Conservation (phyloP, 2,797 vertebrate genomes). For the Sebastes itinus region DNA sequence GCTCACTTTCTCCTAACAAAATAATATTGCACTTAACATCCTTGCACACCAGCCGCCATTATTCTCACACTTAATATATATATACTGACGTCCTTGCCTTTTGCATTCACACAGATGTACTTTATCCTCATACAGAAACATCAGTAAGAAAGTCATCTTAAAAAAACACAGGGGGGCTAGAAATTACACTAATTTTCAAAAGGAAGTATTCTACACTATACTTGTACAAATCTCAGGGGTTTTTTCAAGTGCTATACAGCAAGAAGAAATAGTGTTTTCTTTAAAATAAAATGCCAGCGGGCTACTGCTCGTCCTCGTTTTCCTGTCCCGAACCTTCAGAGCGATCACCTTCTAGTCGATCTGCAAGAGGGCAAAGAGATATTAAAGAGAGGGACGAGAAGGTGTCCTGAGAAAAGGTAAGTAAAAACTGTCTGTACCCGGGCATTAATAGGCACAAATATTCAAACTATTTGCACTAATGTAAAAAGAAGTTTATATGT, state of each 20-base stretch:
- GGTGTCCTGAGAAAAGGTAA: background rate
- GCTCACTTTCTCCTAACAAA: slow-evolving; percentile 86
- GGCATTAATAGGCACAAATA: background rate
- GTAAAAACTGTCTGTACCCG: background rate
- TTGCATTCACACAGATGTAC: slow-evolving; percentile 73
- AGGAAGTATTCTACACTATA: slow-evolving; percentile 92
- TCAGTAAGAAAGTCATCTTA: slow-evolving; percentile 87
- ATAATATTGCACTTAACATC: slow-evolving; percentile 95
- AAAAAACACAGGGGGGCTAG: slow-evolving; percentile 82
- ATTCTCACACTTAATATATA: slow-evolving; percentile 61
- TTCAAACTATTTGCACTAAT: background rate
- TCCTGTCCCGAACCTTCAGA: slow-evolving; percentile 96
- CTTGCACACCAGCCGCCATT: slow-evolving; percentile 85
- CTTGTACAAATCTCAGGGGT: slow-evolving; percentile 88
- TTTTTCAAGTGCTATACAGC: slow-evolving; percentile 85
- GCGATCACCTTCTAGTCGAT: slow-evolving; percentile 93
- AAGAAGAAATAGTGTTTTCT: slow-evolving; percentile 66
- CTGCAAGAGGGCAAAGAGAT: slow-evolving; percentile 64
- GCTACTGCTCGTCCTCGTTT: slow-evolving; percentile 92
- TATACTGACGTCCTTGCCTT: slow-evolving; percentile 48
- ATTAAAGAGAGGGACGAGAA: background rate
- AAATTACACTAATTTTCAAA: slow-evolving; percentile 94
- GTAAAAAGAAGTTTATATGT: background rate
- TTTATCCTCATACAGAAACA: slow-evolving; percentile 86
- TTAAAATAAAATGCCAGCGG: slow-evolving; percentile 55